These are phyloP conservation scores for Cynoglossus semilaevis DNA, from an alignment of 2,113 vertebrate species.

Conservation along the genomic window DNA sequence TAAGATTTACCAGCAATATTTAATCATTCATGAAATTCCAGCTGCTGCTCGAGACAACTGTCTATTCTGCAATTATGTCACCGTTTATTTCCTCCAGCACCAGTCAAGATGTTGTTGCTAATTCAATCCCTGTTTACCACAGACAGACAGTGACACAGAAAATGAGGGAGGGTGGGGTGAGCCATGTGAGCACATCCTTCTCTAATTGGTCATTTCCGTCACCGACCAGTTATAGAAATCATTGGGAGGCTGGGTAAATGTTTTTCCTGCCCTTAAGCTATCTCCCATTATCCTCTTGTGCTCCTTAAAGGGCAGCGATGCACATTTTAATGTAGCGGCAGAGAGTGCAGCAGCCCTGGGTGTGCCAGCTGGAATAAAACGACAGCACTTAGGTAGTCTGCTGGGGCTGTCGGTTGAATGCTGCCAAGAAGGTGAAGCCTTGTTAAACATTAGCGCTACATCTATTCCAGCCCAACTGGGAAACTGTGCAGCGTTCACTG, in stretches of 20 bases:
- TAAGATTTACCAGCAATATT: no score
- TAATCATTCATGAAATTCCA: no score
- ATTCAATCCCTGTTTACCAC: neutral
- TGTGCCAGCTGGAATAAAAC: conserved; percentile 18
- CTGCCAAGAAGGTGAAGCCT: neutral
- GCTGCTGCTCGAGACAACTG: no score
- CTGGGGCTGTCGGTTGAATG: conserved; percentile 1
- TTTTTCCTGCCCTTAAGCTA: conserved; percentile 11
- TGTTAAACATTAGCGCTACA: conserved; percentile 12
- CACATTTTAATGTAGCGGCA: conserved; percentile 38
- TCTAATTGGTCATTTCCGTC: conserved; percentile 47
- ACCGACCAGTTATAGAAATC: conserved; percentile 22
- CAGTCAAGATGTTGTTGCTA: no score
- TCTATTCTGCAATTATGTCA: no score
- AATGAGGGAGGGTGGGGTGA: conserved; percentile 12
- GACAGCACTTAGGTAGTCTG: conserved; percentile 13
- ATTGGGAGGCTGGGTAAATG: conserved; percentile 42
- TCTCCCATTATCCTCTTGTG: conserved; percentile 27
- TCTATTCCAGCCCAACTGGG: conserved; percentile 3
- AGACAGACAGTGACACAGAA: conserved; percentile 6
- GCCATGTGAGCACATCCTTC: conserved; percentile 13
- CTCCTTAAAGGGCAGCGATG: conserved; percentile 22
- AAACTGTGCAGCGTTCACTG: no score
- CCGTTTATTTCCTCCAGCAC: no score
- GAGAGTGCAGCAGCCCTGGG: conserved; percentile 21